These are phyloP conservation scores for Auanema freiburgensis DNA, from an alignment of 2,888 invertebrate species.

Conservation along the genomic window DNA sequence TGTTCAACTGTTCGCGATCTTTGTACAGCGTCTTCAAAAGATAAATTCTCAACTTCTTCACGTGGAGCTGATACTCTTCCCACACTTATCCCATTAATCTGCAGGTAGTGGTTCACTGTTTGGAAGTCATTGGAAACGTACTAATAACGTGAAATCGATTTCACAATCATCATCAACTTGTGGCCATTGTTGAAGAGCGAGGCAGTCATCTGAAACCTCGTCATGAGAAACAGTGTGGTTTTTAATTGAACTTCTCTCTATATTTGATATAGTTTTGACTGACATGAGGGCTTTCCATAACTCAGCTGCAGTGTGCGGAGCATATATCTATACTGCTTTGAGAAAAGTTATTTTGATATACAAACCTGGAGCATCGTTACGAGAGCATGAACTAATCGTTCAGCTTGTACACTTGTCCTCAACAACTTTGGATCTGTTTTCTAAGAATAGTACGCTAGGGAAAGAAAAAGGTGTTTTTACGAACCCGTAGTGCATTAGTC, in stretches of 20 bases:
- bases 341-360: too few species aligned
- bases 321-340: slow-evolving; percentile 27
- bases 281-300: slow-evolving; percentile 37
- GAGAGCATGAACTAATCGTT: slow-evolving; percentile 52
- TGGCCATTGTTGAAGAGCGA: slow-evolving; percentile 51
- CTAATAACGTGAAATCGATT: slow-evolving; percentile 46
- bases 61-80: slow-evolving; percentile 42
- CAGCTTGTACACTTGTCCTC: slow-evolving; percentile 49
- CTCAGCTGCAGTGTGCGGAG: slow-evolving; percentile 44
- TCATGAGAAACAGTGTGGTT: not conserved
- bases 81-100: slow-evolving; percentile 50
- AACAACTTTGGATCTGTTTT: slow-evolving; percentile 48
- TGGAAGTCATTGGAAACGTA: slow-evolving; percentile 15
- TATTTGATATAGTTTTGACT: not conserved
- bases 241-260: not conserved
- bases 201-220: not conserved
- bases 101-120: too few species aligned
- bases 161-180: slow-evolving; percentile 47
- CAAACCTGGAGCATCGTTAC: slow-evolving; percentile 60
- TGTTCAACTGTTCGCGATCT: slow-evolving; percentile 28
- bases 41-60: slow-evolving; percentile 32
- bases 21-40: slow-evolving; percentile 24
- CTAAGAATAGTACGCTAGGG: slow-evolving; percentile 36
- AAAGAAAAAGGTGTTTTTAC: too few species aligned
- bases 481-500: slow-evolving; percentile 51